Evolutionary conservation across 2,113 vertebrate genomes (phyloP).

Genomic region (Oryzias woworae): DNA sequence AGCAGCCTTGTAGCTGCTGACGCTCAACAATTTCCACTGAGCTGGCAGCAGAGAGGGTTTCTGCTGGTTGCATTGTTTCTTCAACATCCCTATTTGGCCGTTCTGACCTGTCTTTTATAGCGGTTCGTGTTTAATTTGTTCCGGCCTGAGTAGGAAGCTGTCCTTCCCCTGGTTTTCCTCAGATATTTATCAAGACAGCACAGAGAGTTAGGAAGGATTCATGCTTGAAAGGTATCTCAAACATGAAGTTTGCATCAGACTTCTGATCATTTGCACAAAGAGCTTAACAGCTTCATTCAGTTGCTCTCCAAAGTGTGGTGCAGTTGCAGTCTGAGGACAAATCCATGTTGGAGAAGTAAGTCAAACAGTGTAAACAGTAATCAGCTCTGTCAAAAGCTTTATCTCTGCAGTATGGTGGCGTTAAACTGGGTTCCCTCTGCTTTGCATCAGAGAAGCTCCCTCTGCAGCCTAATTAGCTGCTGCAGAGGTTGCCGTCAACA

Average conservation of each 20-base stretch:
- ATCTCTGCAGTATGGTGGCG: slow-evolving; percentile 22
- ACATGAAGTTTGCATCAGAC: slow-evolving; percentile 21
- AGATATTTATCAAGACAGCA: slow-evolving; percentile 46
- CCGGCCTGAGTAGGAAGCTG: slow-evolving; percentile 46
- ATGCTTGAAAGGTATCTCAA: slow-evolving; percentile 38
- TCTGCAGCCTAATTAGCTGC: slow-evolving; percentile 55
- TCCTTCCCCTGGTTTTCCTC: slow-evolving; percentile 47
- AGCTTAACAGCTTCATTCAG: slow-evolving; percentile 16
- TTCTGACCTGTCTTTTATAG: slow-evolving; percentile 61
- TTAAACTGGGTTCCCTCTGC: slow-evolving; percentile 28
- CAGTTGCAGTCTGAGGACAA: slow-evolving; percentile 17
- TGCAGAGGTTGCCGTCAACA: slow-evolving; percentile 50
- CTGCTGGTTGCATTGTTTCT: slow-evolving; percentile 61
- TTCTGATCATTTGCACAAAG: slow-evolving; percentile 22
- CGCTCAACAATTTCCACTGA: slow-evolving; percentile 47
- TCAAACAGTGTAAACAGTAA: slow-evolving; percentile 25
- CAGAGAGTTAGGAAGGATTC: slow-evolving; percentile 24
- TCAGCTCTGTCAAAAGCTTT: slow-evolving; percentile 22
- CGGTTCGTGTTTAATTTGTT: slow-evolving; percentile 58
- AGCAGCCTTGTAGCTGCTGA: slow-evolving; percentile 37
- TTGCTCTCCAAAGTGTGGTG: slow-evolving; percentile 14
- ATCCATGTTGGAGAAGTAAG: slow-evolving; percentile 12
- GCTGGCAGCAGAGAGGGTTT: slow-evolving; percentile 51
- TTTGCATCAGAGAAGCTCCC: slow-evolving; percentile 54
- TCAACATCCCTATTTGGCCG: slow-evolving; percentile 53